A percentile compares a stretch with the other conserved stretches of the same genome.
Evolutionary conservation across 2,113 vertebrate species (phyloP).

Genomic region (Petrocephalus microphthalmus): DNA sequence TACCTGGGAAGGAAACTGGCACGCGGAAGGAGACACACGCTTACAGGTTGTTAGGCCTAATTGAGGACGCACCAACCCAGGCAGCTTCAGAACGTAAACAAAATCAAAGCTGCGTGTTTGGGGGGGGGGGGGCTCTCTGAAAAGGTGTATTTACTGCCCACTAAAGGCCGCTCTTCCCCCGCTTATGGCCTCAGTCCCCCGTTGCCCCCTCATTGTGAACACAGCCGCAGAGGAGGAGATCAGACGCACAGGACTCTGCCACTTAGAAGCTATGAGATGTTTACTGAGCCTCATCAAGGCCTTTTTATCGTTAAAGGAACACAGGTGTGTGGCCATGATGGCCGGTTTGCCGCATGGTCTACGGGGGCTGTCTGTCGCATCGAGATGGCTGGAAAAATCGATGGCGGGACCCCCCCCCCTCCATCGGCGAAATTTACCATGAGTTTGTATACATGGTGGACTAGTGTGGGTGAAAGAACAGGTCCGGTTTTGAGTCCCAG

Average conservation of each 20-base stretch:
- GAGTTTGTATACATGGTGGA: not conserved
- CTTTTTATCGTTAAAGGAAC: not conserved
- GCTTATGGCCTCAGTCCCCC: not conserved
- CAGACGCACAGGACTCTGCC: not conserved
- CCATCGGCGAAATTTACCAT: not conserved
- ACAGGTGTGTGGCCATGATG: not conserved
- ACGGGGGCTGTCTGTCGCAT: not conserved
- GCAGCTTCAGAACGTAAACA: constrained; percentile 55
- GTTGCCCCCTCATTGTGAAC: not conserved
- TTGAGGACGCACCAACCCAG: constrained; percentile 54
- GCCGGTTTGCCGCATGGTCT: not conserved
- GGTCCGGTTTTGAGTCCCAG: not conserved
- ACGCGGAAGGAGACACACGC: constrained; percentile 29
- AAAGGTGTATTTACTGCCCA: constrained; percentile 18
- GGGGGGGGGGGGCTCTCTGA: constrained; percentile 34
- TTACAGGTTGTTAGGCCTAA: constrained; percentile 55
- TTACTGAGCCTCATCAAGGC: not conserved
- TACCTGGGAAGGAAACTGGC: constrained; percentile 43
- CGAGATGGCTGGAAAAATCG: not conserved
- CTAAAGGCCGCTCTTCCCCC: not conserved
- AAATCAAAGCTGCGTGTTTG: constrained; percentile 56
- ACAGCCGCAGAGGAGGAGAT: not conserved
- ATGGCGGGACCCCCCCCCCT: not conserved
- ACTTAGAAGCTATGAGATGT: not conserved
- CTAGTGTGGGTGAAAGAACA: not conserved